These are phyloP conservation scores for Novumbra hubbsi DNA, from an alignment of 2,797 vertebrate genomes.

Conservation along the genomic window DNA sequence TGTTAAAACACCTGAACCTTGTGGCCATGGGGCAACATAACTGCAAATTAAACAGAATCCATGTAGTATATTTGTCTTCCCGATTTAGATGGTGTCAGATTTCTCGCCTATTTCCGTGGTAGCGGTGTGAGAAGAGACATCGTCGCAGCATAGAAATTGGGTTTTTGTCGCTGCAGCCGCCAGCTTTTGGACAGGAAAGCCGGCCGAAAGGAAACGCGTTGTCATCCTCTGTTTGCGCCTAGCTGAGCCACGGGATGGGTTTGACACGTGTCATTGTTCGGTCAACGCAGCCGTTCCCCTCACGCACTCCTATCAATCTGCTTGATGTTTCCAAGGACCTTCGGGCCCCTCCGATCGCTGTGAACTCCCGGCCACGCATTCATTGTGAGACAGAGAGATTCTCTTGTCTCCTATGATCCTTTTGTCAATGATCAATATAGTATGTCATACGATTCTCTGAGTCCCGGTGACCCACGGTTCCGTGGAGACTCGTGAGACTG, in stretches of 20 bases:
- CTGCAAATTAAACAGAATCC: conserved; percentile 22
- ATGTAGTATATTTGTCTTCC: conserved; percentile 12
- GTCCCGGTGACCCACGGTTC: neutral
- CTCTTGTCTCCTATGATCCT: neutral
- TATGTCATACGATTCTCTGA: neutral
- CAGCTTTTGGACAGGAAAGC: neutral
- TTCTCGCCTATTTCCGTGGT: conserved; percentile 16
- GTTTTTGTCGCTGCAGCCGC: conserved; percentile 14
- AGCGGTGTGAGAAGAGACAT: conserved; percentile 12
- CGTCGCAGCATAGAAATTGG: conserved; percentile 22
- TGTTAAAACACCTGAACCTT: neutral
- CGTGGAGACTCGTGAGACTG: neutral
- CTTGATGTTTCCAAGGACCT: neutral
- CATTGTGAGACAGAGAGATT: neutral
- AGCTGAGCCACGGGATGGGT: neutral
- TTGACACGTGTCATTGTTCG: conserved; percentile 5
- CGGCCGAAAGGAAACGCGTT: conserved; percentile 1
- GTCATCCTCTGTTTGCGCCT: neutral
- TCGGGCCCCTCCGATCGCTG: neutral
- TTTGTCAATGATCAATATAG: neutral
- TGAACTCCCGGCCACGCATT: neutral
- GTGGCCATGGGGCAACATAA: conserved; percentile 3
- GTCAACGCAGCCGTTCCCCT: neutral
- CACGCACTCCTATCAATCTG: neutral
- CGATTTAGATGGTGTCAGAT: conserved; percentile 27